Evolutionary conservation across 2,888 invertebrate species (phyloP).

Genomic region (Calephelis perditalis): DNA sequence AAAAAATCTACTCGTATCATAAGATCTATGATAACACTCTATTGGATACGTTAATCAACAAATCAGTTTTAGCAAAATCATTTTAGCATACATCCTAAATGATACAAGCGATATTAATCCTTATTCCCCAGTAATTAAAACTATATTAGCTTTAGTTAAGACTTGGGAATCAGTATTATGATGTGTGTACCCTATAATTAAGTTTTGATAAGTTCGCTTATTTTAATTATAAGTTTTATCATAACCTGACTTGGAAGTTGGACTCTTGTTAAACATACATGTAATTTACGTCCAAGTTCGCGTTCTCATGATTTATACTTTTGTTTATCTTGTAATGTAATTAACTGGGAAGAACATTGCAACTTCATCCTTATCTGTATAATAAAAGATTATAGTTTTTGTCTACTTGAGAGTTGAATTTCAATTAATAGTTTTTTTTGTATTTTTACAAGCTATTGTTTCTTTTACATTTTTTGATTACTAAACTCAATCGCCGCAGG

Average conservation of each 20-base stretch:
- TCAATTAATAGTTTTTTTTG: no score
- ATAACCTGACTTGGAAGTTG: constrained; percentile 5
- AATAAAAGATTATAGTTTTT: no score
- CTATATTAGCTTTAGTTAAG: not conserved
- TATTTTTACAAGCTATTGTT: no score
- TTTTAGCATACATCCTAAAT: not conserved
- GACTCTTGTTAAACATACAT: constrained; percentile 9
- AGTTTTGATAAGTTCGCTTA: constrained; percentile 39
- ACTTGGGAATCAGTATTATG: constrained; percentile 4
- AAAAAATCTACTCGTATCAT: not conserved
- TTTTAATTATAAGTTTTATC: constrained; percentile 29
- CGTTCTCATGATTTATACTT: constrained; percentile 1
- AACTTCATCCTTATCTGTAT: no score
- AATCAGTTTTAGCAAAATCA: constrained; percentile 1
- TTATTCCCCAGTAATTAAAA: not conserved
- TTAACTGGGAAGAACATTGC: not conserved
- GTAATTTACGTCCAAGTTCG: constrained; percentile 6
- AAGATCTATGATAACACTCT: not conserved
- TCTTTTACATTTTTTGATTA: no score
- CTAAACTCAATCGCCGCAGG: no score
- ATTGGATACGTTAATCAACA: constrained; percentile 2
- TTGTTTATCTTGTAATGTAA: constrained; percentile 8
- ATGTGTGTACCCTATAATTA: constrained; percentile 39
- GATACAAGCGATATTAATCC: not conserved
- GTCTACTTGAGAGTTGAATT: no score